Conservation (phyloP, 1,140 invertebrate genomes). For the Rhopalosiphum padi region DNA sequence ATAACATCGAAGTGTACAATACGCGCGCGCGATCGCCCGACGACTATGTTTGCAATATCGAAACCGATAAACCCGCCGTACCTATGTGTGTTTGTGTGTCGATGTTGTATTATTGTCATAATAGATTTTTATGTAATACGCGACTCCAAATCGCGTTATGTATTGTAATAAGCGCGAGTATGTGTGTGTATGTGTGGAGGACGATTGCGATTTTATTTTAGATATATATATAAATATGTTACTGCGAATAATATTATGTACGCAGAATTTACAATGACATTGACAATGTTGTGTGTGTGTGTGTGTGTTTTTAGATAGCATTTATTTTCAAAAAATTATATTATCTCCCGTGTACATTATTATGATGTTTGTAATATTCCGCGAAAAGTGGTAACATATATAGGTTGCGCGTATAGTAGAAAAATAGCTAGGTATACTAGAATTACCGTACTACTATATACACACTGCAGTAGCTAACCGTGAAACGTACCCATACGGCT, state of each 20-base stretch:
- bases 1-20: no score
- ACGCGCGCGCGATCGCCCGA: no score
- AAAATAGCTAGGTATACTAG: neutral
- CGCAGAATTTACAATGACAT: neutral
- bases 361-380: neutral
- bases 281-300: neutral
- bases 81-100: no score
- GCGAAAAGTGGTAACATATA: neutral
- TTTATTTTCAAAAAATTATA: neutral
- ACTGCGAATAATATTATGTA: neutral
- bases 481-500: neutral
- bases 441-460: neutral
- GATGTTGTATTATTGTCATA: no score
- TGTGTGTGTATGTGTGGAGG: neutral
- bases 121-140: neutral
- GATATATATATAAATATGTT: neutral
- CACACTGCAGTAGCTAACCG: neutral
- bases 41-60: no score
- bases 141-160: neutral
- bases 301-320: neutral
- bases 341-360: neutral
- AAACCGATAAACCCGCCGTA: no score
- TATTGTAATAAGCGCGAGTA: no score
- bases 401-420: neutral
- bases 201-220: neutral